phyloP scores from a whole-genome alignment of 2,888 invertebrate species.

The Scrobipalpa atriplicella region DNA sequence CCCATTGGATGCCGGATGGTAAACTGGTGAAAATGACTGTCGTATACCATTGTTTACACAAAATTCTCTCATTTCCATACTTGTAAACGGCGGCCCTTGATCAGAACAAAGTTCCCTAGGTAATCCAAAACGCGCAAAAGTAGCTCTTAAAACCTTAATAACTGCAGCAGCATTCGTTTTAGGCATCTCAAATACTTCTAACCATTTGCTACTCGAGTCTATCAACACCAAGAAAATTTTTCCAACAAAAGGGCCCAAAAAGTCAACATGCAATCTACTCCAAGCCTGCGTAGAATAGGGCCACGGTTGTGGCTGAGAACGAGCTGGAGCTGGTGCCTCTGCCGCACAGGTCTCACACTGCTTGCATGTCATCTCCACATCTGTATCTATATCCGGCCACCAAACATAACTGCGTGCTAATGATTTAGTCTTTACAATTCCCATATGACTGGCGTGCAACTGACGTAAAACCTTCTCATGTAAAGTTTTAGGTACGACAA shows the following conservation, averaged over 20 bases:
- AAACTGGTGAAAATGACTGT: conserved; percentile 18
- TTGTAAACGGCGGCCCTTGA: conserved; percentile 27
- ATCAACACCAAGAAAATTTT: conserved; percentile 4
- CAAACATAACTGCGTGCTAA: conserved; percentile 23
- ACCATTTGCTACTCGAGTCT: conserved; percentile 31
- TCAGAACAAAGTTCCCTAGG: conserved; percentile 28
- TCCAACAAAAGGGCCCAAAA: background rate
- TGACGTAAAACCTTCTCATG: background rate
- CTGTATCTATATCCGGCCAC: conserved; percentile 22
- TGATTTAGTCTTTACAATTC: conserved; percentile 9
- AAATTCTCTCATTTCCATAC: conserved; percentile 14
- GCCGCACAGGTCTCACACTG: background rate
- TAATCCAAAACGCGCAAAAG: conserved; percentile 29
- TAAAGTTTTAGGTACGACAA: conserved; percentile 11
- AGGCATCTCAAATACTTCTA: conserved; percentile 32
- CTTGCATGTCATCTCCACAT: background rate
- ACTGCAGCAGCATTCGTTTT: conserved; percentile 26
- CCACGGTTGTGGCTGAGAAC: conserved; percentile 15
- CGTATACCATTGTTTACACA: conserved; percentile 25
- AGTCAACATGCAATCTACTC: conserved; percentile 12
- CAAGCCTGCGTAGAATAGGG: background rate
- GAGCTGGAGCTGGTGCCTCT: background rate
- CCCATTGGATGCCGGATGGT: conserved; percentile 14
- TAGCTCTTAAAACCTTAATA: conserved; percentile 29
- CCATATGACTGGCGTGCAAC: conserved; percentile 6